Conservation (phyloP, 2,797 vertebrate species). For the Odontamblyopus lacepedii region DNA sequence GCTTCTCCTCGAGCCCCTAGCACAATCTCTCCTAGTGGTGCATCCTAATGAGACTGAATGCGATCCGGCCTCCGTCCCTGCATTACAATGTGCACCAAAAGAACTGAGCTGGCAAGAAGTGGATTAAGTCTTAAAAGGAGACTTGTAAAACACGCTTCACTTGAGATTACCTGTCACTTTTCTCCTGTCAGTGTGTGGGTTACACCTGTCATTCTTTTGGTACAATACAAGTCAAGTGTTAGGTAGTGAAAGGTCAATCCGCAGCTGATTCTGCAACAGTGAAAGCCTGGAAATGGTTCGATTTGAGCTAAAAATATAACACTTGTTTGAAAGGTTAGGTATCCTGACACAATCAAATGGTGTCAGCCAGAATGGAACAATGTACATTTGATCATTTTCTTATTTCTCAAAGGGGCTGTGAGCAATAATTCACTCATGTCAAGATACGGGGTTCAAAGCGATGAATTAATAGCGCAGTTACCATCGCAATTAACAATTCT, state of each 20-base stretch:
- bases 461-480: too few relatives aligned
- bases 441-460: too few relatives aligned
- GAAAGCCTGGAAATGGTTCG: constrained; percentile 6
- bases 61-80: constrained; percentile 31
- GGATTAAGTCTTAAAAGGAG: not conserved
- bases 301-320: constrained; percentile 13
- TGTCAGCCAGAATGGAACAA: not conserved
- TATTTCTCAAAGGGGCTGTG: not conserved
- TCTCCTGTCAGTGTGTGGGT: constrained; percentile 23
- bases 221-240: constrained; percentile 46
- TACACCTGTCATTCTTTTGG: constrained; percentile 43
- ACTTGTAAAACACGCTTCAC: constrained; percentile 32
- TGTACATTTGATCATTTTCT: not conserved
- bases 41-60: constrained; percentile 49
- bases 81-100: constrained; percentile 17
- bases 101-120: constrained; percentile 11
- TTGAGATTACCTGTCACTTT: constrained; percentile 29
- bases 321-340: constrained; percentile 12
- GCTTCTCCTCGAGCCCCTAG: constrained; percentile 36
- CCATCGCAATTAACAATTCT: too few relatives aligned
- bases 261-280: constrained; percentile 28
- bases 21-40: constrained; percentile 39
- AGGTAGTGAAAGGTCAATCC: constrained; percentile 26
- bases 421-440: too few relatives aligned
- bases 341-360: constrained; percentile 13